phyloP scores from a whole-genome alignment of 2,888 invertebrate genomes.

The Eupithecia centaureata region DNA sequence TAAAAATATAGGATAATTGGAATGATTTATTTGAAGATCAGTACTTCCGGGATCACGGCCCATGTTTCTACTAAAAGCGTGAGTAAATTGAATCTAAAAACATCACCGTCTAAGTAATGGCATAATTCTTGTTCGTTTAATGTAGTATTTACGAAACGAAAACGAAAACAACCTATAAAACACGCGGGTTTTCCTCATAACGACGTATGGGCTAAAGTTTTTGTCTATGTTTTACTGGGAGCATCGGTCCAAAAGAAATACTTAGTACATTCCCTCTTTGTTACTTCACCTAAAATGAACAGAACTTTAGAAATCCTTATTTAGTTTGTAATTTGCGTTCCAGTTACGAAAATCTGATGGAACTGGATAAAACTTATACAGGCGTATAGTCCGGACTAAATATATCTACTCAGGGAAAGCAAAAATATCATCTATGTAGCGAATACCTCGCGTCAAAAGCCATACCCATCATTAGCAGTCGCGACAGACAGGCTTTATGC shows the following conservation, averaged over 20 bases:
- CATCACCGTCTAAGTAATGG: not conserved
- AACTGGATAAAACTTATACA: constrained; percentile 44
- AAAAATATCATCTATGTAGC: too few species aligned
- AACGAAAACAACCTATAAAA: constrained; percentile 52
- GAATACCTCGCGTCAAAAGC: too few species aligned
- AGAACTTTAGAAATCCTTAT: constrained; percentile 53
- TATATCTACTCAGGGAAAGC: too few species aligned
- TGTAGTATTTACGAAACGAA: constrained; percentile 47
- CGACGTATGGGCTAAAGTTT: constrained; percentile 60
- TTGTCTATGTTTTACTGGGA: constrained; percentile 60
- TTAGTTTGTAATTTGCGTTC: constrained; percentile 57
- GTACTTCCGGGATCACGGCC: too few species aligned
- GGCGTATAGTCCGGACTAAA: not conserved
- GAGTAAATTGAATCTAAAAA: not conserved
- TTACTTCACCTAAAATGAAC: constrained; percentile 60
- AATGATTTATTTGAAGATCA: too few species aligned
- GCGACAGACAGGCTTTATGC: too few species aligned
- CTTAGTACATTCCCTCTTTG: constrained; percentile 49
- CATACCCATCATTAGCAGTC: too few species aligned
- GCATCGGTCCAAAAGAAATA: constrained; percentile 59
- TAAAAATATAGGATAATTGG: too few species aligned
- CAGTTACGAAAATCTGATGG: constrained; percentile 53
- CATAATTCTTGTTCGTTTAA: constrained; percentile 29
- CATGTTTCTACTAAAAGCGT: too few species aligned
- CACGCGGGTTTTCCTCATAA: constrained; percentile 57